phyloP scores from a whole-genome alignment of 2,113 vertebrate genomes.

The Psittacula cyanocephala region DNA sequence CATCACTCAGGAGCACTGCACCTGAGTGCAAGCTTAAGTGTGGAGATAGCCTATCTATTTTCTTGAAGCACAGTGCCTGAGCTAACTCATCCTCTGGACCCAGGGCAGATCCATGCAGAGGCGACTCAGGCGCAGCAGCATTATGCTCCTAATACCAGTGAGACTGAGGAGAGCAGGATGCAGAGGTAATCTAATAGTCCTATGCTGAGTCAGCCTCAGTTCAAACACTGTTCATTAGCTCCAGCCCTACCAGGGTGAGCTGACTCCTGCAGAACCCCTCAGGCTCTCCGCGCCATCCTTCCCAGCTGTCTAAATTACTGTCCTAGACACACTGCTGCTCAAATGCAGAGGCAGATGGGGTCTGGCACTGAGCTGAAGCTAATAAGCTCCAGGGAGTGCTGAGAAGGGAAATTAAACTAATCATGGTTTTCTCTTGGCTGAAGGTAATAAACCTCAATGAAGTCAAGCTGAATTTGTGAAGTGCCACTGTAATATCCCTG shows the following conservation, averaged over 20 bases:
- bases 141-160: background rate
- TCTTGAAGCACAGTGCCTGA: background rate
- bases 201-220: background rate
- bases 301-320: conserved; percentile 18
- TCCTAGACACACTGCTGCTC: background rate
- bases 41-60: background rate
- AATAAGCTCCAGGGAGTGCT: conserved; percentile 39
- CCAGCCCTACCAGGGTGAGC: background rate
- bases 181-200: background rate
- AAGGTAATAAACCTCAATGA: conserved; percentile 34
- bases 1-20: background rate
- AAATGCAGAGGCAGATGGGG: background rate
- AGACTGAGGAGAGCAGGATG: background rate
- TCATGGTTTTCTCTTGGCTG: background rate
- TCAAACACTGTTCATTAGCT: background rate
- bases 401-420: conserved; percentile 37
- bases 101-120: background rate
- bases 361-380: conserved; percentile 43
- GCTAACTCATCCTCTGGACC: background rate
- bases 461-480: conserved; percentile 7
- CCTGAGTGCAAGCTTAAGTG: background rate
- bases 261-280: conserved; percentile 1
- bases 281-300: background rate
- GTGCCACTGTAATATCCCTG: background rate
- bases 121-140: background rate